Evolutionary conservation across 2,797 vertebrate species (phyloP).

Genomic region (Anisognathus igniventris): DNA sequence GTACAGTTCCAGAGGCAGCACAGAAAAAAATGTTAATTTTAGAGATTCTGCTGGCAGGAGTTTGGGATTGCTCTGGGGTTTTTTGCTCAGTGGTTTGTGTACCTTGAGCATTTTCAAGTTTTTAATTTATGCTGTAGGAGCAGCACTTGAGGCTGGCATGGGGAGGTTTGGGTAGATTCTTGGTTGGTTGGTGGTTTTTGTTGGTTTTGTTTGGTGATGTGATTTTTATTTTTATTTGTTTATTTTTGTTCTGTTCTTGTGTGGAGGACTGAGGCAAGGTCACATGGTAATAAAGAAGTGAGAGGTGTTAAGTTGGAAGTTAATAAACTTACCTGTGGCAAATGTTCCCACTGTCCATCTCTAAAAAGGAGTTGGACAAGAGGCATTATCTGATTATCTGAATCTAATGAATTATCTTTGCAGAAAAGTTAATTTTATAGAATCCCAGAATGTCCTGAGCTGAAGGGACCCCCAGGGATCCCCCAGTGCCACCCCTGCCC

Average conservation of each 20-base stretch:
- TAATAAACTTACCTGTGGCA: neutral
- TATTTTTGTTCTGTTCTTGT: neutral
- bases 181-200: neutral
- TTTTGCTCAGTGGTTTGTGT: neutral
- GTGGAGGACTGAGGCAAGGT: neutral
- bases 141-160: neutral
- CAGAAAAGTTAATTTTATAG: neutral
- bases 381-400: neutral
- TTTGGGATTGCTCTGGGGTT: neutral
- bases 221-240: neutral
- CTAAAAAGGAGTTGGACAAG: neutral
- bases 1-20: neutral
- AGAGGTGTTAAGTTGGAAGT: neutral
- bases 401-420: neutral
- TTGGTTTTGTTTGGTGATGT: neutral
- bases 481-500: too few species aligned
- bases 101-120: neutral
- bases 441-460: fast-evolving
- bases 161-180: fast-evolving
- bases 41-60: neutral
- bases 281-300: neutral
- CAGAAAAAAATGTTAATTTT: neutral
- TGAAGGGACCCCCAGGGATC: fast-evolving
- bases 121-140: neutral
- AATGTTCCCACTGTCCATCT: neutral